Conservation (phyloP, 2,888 invertebrate genomes). For the Napeogenes inachia region DNA sequence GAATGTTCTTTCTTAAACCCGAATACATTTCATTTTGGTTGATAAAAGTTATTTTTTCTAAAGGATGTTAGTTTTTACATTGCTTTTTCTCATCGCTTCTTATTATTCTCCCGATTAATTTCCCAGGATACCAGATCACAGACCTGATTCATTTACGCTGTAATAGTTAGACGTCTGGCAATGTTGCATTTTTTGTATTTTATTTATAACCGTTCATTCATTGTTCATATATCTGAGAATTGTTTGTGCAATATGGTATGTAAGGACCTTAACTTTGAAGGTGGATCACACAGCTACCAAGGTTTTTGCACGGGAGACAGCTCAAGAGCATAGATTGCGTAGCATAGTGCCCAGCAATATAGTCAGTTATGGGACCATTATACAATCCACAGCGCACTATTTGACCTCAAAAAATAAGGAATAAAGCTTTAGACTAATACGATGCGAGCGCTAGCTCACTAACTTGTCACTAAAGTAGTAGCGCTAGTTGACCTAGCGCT, state of each 20-base stretch:
- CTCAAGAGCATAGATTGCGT: slow-evolving; percentile 32
- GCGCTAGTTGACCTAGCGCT: too few relatives aligned
- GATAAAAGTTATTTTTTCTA: slow-evolving; percentile 6
- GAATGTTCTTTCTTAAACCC: too few relatives aligned
- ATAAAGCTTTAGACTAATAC: too few relatives aligned
- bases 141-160: slow-evolving; percentile 26
- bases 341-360: slow-evolving; percentile 5
- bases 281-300: slow-evolving; percentile 29
- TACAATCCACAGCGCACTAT: too few relatives aligned
- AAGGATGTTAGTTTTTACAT: slow-evolving; percentile 13
- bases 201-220: slow-evolving; percentile 37
- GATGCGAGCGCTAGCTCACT: too few relatives aligned
- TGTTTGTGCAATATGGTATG: slow-evolving; percentile 21
- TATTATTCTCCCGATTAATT: slow-evolving; percentile 19
- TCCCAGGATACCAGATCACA: slow-evolving; percentile 26
- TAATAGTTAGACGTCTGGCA: slow-evolving; percentile 26
- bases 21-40: too few relatives aligned
- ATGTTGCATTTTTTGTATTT: slow-evolving; percentile 32
- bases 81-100: slow-evolving; percentile 13
- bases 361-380: too few relatives aligned
- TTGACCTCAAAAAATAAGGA: too few relatives aligned
- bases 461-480: too few relatives aligned
- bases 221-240: slow-evolving; percentile 23
- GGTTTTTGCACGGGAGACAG: slow-evolving; percentile 41
- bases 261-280: slow-evolving; percentile 32